Conservation (phyloP, 2,888 invertebrate genomes). For the Caenorhabditis sp. region DNA sequence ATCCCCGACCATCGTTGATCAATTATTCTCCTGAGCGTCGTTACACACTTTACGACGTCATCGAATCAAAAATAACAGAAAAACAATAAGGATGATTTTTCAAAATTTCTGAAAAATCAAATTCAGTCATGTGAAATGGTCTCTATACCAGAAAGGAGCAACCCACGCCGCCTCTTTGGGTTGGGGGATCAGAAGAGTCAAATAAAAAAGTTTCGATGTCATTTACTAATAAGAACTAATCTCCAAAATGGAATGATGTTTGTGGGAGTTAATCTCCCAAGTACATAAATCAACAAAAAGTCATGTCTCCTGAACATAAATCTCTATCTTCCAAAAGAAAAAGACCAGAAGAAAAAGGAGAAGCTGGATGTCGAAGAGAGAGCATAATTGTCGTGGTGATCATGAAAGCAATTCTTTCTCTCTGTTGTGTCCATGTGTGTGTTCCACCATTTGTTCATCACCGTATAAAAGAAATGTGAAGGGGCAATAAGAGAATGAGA, state of each 20-base stretch:
- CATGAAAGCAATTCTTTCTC: conserved; percentile 25
- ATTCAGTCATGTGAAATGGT: conserved; percentile 33
- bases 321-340: not conserved
- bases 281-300: conserved; percentile 22
- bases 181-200: not conserved
- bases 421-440: conserved; percentile 30
- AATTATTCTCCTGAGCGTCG: conserved; percentile 32
- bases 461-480: not conserved
- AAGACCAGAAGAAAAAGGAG: not conserved
- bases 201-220: not conserved
- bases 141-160: not conserved
- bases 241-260: conserved; percentile 2
- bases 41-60: conserved; percentile 43
- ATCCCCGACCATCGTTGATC: conserved; percentile 18
- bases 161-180: conserved; percentile 25
- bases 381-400: conserved; percentile 37
- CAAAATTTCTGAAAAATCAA: not conserved
- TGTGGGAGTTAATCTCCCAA: conserved; percentile 19
- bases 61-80: conserved; percentile 10
- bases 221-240: conserved; percentile 29
- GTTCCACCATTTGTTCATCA: conserved; percentile 18
- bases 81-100: conserved; percentile 11
- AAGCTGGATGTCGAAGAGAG: conserved; percentile 1
- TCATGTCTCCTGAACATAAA: conserved; percentile 4
- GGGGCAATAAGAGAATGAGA: not conserved